phyloP scores from a whole-genome alignment of 1,140 invertebrate genomes.

The Drosophila sturtevanti region DNA sequence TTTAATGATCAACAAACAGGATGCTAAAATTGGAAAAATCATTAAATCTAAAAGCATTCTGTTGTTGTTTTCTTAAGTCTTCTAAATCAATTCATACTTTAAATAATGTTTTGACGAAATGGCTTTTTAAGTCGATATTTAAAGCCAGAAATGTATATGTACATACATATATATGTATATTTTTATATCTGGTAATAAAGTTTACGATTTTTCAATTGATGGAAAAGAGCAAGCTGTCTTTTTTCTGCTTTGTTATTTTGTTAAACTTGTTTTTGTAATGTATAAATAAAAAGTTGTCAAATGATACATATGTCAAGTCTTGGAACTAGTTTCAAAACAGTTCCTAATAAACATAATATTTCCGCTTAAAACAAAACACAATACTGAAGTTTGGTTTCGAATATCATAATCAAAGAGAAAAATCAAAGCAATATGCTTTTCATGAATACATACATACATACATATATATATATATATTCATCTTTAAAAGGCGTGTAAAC shows the following conservation, averaged over 20 bases:
- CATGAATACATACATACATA: too few relatives aligned
- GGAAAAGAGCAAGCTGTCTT: not conserved
- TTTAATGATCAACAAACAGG: not conserved
- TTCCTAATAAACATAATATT: not conserved
- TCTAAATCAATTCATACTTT: not conserved
- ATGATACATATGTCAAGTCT: not conserved
- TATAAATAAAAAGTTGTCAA: not conserved
- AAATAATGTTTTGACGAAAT: not conserved
- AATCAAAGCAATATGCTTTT: too few relatives aligned
- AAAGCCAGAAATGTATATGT: not conserved
- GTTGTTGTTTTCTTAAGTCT: not conserved
- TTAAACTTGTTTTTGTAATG: not conserved
- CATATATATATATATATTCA: too few relatives aligned
- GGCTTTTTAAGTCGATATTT: not conserved
- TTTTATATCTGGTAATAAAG: not conserved
- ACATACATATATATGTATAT: too few relatives aligned
- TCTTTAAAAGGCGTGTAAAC: too few relatives aligned
- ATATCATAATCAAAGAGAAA: too few relatives aligned
- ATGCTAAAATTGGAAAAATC: not conserved
- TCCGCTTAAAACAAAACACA: too few relatives aligned
- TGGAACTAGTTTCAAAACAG: not conserved
- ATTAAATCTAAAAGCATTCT: not conserved
- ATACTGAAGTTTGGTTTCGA: too few relatives aligned
- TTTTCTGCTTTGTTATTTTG: not conserved
- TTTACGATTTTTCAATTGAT: conserved; percentile 1